Conservation (phyloP, 2,113 vertebrate genomes). For the Orthonyx spaldingii region DNA sequence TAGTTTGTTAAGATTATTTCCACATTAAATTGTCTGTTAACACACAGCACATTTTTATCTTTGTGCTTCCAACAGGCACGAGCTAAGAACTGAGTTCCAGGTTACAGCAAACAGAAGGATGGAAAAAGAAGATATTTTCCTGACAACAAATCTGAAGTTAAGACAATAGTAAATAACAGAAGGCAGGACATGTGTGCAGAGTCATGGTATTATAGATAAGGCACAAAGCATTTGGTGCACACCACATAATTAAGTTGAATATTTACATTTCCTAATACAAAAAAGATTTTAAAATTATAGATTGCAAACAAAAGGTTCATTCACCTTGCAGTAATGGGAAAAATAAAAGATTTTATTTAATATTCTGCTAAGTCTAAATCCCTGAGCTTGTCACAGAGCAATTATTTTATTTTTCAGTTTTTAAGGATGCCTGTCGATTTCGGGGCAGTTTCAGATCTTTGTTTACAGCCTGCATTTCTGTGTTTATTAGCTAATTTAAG, state of each 20-base stretch:
- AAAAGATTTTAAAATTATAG: background rate
- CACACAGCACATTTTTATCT: background rate
- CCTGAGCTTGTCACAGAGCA: background rate
- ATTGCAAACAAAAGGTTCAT: background rate
- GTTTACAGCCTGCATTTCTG: background rate
- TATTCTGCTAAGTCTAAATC: background rate
- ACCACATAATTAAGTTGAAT: background rate
- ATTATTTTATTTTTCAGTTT: background rate
- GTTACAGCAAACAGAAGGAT: background rate
- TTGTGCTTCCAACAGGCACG: background rate
- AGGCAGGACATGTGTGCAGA: background rate
- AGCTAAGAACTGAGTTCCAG: background rate
- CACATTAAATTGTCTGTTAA: background rate
- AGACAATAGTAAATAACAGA: conserved; percentile 1
- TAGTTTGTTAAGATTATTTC: background rate
- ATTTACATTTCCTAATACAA: background rate
- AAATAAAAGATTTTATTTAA: background rate
- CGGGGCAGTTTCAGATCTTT: background rate
- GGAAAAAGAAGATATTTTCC: background rate
- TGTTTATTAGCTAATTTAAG: background rate
- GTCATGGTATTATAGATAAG: background rate
- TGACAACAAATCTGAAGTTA: background rate
- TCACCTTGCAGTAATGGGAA: background rate
- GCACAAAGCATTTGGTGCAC: background rate
- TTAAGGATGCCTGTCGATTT: background rate